Conservation (phyloP, 1,140 invertebrate species). For the Telenomus remus region DNA sequence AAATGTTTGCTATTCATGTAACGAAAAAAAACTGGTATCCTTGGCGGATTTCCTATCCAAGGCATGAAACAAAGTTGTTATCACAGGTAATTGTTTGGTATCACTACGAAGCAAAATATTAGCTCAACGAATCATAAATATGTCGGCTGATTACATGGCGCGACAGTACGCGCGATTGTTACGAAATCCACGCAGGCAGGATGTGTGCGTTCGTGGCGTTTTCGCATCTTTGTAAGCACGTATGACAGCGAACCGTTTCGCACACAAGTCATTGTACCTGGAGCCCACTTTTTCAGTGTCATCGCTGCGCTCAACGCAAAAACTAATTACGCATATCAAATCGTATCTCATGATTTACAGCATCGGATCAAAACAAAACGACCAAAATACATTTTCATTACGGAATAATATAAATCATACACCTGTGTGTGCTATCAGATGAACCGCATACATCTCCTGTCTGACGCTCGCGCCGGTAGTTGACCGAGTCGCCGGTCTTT, state of each 20-base stretch:
- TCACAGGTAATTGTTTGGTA: conserved; percentile 17
- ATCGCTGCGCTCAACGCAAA: conserved; percentile 17
- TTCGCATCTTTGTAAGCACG: conserved; percentile 50
- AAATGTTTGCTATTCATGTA: too few species aligned
- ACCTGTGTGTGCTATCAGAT: conserved; percentile 34
- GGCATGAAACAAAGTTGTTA: conserved; percentile 8
- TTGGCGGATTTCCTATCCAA: background rate
- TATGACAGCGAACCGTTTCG: conserved; percentile 32
- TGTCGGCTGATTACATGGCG: conserved; percentile 19
- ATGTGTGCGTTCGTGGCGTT: conserved; percentile 35
- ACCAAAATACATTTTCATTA: too few species aligned
- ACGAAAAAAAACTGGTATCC: too few species aligned
- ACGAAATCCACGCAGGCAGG: conserved; percentile 29
- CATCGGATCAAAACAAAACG: too few species aligned
- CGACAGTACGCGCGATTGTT: conserved; percentile 38
- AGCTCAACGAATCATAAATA: conserved; percentile 33
- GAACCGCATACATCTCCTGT: conserved; percentile 24
- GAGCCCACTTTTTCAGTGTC: background rate
- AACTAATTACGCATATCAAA: background rate
- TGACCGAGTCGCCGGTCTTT: conserved; percentile 17
- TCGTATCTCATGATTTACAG: too few species aligned
- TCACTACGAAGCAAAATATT: conserved; percentile 19
- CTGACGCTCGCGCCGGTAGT: background rate
- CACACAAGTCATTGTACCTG: conserved; percentile 39
- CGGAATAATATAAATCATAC: background rate